These are phyloP conservation scores for Graphium colonna DNA, from an alignment of 2,888 invertebrate genomes.

Conservation along the genomic window DNA sequence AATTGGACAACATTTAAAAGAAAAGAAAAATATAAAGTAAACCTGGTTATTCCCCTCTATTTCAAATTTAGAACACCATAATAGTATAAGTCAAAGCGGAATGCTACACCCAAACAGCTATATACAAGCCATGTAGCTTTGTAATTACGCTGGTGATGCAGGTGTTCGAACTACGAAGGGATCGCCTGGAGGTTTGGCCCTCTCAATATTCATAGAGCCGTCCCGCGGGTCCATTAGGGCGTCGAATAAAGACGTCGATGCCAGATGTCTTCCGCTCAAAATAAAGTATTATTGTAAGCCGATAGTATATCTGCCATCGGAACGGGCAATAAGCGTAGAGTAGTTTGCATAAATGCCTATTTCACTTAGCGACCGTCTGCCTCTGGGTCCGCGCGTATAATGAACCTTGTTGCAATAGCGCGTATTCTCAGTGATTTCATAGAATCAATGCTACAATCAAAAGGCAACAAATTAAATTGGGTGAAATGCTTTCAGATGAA, in stretches of 20 bases:
- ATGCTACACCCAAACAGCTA: too few relatives aligned
- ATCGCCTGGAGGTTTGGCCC: neutral
- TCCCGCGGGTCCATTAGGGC: conserved; percentile 6
- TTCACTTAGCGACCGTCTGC: conserved; percentile 37
- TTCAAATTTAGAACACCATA: too few relatives aligned
- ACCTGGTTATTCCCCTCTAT: too few relatives aligned
- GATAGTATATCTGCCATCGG: conserved; percentile 16
- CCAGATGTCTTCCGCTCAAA: conserved; percentile 7
- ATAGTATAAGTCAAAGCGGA: too few relatives aligned
- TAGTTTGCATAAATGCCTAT: conserved; percentile 44
- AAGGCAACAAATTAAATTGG: too few relatives aligned
- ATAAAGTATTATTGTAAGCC: conserved; percentile 14
- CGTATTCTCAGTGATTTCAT: neutral
- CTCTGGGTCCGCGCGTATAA: neutral
- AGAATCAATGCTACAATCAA: too few relatives aligned
- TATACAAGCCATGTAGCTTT: too few relatives aligned
- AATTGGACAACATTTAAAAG: too few relatives aligned
- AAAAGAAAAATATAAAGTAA: too few relatives aligned
- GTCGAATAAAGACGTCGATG: conserved; percentile 20
- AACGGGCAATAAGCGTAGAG: conserved; percentile 29
- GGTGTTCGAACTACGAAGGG: conserved; percentile 1
- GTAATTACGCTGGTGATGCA: too few relatives aligned
- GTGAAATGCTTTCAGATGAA: too few relatives aligned
- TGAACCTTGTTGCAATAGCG: neutral
- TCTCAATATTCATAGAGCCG: conserved; percentile 20